Evolutionary conservation across 2,888 invertebrate genomes (phyloP), one percentile per base, ranked within the genome.

Genomic region (Drosophila mulleri): DNA sequence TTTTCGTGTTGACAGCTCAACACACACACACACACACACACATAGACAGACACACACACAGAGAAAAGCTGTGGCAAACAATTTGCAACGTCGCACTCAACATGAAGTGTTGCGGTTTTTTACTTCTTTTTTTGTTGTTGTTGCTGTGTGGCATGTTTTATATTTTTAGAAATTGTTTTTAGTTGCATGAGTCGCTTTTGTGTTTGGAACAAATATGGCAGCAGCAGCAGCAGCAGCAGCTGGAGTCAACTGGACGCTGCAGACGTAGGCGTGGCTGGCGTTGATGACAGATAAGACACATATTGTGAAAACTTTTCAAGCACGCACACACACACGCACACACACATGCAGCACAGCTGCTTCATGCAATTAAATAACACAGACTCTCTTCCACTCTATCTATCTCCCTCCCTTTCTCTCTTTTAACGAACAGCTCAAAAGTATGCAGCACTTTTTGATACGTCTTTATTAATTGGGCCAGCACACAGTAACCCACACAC

Each of bases 161-260:
- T 83, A 89, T 84, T 84, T 84, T 89, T 89, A 88, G 88, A 84
- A 79, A 82, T 82, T 88, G 90, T 88, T 85, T 87, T 82, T 74
- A 85, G 82, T 82, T 83, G 66, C 65, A 69, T 57, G 69, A 68
- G 50, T 81, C 68, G 69, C 74, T 65, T 72, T 65, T 75, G 64
- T 72, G 65, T 58, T 63, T 67, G 57, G 44, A 53, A 53, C 37
- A 53, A 52, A 35, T 37, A 37, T 64, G 48, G 41, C 44, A 9
- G 20, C 44, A 23, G 37, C 57, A 32, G 26, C 57, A 32, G 26
- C 52, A 5, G 53, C 29, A 16, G 35, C 50, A 26, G 23, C 71
- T 54, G 41, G 39, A 65, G 75, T 57, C 52, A 50, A 59, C 45
- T 68, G 50, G 39, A 57, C 57, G 57, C 53, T 35, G 44, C 67